These are phyloP conservation scores for Hypomesus transpacificus DNA, from an alignment of 2,113 vertebrate genomes.

Conservation along the genomic window DNA sequence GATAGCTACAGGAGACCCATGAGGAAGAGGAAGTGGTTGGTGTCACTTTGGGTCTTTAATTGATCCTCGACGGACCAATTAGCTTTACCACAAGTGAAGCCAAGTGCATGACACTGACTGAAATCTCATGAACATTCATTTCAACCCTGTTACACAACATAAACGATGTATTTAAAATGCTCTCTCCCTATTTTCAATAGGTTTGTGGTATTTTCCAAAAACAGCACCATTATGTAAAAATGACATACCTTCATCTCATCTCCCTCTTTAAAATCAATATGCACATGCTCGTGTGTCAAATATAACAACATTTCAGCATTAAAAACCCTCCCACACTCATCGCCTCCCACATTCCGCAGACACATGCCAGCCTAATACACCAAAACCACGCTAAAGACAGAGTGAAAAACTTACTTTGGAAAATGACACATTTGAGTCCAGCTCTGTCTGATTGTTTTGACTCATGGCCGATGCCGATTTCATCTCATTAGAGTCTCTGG, in stretches of 20 bases:
- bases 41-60: slow-evolving; percentile 2
- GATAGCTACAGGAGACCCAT: slow-evolving; percentile 78
- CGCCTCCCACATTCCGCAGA: slow-evolving; percentile 32
- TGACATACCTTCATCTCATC: not conserved
- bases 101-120: not conserved
- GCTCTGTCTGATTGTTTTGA: slow-evolving; percentile 81
- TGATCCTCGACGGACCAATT: not conserved
- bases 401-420: slow-evolving; percentile 90
- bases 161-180: slow-evolving; percentile 31
- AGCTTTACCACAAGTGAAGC: slow-evolving; percentile 2
- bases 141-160: slow-evolving; percentile 32
- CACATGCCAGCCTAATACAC: slow-evolving; percentile 48
- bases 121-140: slow-evolving; percentile 5
- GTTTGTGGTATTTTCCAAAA: no score
- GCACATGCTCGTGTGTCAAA: not conserved
- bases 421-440: slow-evolving; percentile 95
- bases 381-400: slow-evolving; percentile 62
- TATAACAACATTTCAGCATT: slow-evolving; percentile 16
- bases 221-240: slow-evolving; percentile 7
- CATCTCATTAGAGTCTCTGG: slow-evolving; percentile 95
- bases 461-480: slow-evolving; percentile 94
- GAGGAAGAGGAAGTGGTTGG: slow-evolving; percentile 68
- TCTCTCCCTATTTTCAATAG: slow-evolving; percentile 9
- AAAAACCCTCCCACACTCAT: slow-evolving; percentile 41
- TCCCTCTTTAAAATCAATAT: not conserved